These are phyloP conservation scores for Perca schrenkii DNA, from an alignment of 2,113 vertebrate species.

Conservation along the genomic window DNA sequence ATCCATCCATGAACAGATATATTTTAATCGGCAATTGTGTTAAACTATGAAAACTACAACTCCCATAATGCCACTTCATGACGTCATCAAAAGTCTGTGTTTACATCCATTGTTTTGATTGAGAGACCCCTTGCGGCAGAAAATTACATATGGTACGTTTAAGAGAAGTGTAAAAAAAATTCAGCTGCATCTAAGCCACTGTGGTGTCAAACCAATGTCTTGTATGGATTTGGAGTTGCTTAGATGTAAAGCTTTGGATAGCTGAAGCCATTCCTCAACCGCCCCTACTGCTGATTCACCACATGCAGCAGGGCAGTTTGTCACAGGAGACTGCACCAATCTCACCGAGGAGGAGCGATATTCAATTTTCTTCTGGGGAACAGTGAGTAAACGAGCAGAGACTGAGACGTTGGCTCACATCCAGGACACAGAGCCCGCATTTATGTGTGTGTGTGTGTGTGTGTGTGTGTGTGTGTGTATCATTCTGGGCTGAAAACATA, in stretches of 20 bases:
- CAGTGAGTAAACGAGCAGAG: conserved; percentile 22
- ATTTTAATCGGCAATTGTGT: no score
- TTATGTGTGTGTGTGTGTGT: no score
- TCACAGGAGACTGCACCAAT: conserved; percentile 68
- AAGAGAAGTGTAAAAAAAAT: conserved; percentile 10
- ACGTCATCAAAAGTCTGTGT: no score
- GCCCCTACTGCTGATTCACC: conserved; percentile 76
- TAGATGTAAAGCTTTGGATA: conserved; percentile 57
- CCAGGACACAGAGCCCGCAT: conserved; percentile 11
- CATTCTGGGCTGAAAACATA: no score
- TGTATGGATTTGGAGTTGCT: conserved; percentile 28
- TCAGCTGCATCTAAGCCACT: background rate
- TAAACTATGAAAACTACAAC: no score
- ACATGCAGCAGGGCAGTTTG: conserved; percentile 66
- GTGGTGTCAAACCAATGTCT: conserved; percentile 11
- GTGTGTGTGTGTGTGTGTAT: no score
- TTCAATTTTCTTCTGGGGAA: conserved; percentile 56
- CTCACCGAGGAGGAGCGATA: conserved; percentile 51
- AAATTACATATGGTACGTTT: no score
- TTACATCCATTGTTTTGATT: no score
- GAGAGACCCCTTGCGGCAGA: no score
- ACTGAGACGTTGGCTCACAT: conserved; percentile 36
- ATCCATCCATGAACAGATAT: no score
- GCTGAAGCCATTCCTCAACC: conserved; percentile 57
- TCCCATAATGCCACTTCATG: no score